Conservation (phyloP, 2,113 vertebrate species). For the Dicaeum eximium region DNA sequence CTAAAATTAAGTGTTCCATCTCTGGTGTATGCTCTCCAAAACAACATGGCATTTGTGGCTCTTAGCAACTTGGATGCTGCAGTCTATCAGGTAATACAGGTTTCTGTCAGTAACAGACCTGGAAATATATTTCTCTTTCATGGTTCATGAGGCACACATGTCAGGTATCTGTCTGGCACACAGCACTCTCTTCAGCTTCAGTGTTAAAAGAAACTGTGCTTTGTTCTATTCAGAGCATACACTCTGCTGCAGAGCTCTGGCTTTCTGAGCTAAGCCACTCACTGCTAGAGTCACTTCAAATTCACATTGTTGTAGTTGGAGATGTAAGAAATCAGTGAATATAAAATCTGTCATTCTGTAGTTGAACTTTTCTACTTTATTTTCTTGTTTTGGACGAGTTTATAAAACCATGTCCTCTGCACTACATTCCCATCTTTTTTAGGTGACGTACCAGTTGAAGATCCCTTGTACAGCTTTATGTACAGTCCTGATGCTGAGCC, state of each 20-base stretch:
- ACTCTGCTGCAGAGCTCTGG: not conserved
- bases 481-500: slow-evolving; percentile 91
- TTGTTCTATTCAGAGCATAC: not conserved
- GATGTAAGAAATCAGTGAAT: not conserved
- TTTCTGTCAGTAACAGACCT: not conserved
- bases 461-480: slow-evolving; percentile 96
- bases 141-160: fast-evolving
- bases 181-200: not conserved
- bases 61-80: slow-evolving; percentile 96
- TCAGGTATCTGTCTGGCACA: not conserved
- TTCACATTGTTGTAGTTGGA: not conserved
- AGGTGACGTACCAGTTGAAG: slow-evolving; percentile 98
- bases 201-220: not conserved
- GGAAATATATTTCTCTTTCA: not conserved
- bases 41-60: slow-evolving; percentile 97
- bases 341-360: not conserved
- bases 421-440: not conserved
- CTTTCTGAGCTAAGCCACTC: not conserved
- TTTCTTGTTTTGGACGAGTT: not conserved
- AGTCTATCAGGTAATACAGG: slow-evolving; percentile 86
- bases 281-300: not conserved
- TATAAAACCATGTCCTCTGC: not conserved
- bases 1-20: slow-evolving; percentile 93
- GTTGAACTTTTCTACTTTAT: not conserved
- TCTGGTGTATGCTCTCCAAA: slow-evolving; percentile 91